These are phyloP conservation scores for Radopholus similis DNA, from an alignment of 1,140 invertebrate species.

Conservation along the genomic window DNA sequence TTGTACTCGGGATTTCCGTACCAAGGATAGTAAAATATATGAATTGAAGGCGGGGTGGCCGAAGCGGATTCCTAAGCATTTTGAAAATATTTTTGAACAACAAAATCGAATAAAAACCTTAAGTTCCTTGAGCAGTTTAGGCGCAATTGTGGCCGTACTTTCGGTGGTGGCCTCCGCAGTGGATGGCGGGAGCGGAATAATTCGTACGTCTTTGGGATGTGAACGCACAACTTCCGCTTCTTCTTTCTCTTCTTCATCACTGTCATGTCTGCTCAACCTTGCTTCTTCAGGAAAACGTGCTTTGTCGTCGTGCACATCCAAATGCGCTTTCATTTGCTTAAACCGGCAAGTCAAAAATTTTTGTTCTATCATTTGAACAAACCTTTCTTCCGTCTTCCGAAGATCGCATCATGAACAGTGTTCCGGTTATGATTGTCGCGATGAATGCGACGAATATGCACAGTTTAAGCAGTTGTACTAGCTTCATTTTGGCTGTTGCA, in stretches of 20 bases:
- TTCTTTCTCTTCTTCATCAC: background rate
- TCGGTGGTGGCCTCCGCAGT: background rate
- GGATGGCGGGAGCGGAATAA: background rate
- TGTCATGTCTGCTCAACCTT: background rate
- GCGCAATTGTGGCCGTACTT: background rate
- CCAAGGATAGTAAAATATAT: constrained; percentile 65
- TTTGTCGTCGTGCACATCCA: constrained; percentile 3
- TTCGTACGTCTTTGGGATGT: background rate
- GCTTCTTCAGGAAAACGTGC: background rate
- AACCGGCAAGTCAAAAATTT: constrained; percentile 1
- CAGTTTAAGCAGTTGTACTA: constrained; percentile 33
- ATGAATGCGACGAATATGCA: constrained; percentile 39
- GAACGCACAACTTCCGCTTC: background rate
- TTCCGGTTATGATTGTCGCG: constrained; percentile 34
- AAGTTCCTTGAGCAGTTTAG: background rate
- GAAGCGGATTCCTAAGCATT: constrained; percentile 25
- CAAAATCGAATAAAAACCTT: background rate
- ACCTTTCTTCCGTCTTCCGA: constrained; percentile 30
- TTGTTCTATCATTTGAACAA: background rate
- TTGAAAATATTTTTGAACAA: constrained; percentile 27
- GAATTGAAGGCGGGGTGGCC: constrained; percentile 45
- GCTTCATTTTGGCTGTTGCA: constrained; percentile 34
- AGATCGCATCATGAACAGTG: constrained; percentile 43
- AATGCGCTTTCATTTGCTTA: constrained; percentile 26
- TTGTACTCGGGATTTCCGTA: constrained; percentile 62